A percentile compares a stretch with the other conserved stretches of the same genome.
These are phyloP conservation scores for Notarius quadriscutis DNA, from an alignment of 2,113 vertebrate genomes.

Conservation along the genomic window DNA sequence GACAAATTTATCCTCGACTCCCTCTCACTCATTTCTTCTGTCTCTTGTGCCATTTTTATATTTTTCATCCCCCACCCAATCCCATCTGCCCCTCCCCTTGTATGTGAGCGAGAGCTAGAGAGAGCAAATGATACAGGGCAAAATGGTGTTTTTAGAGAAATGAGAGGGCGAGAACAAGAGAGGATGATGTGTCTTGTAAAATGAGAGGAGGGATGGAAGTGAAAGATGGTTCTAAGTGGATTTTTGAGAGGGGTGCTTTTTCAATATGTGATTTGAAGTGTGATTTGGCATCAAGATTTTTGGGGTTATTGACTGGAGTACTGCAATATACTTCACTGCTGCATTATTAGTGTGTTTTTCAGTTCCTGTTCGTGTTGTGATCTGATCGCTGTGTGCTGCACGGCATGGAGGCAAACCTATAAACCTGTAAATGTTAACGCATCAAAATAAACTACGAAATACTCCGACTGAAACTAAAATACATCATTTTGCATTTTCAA, in stretches of 20 bases:
- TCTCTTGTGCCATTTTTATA: slow-evolving; percentile 18
- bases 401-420: neutral
- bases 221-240: slow-evolving; percentile 1
- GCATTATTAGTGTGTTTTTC: neutral
- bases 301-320: neutral
- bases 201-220: neutral
- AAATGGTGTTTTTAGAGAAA: slow-evolving; percentile 21
- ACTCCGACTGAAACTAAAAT: neutral
- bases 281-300: neutral
- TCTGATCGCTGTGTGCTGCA: neutral
- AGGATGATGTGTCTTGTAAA: neutral
- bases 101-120: slow-evolving; percentile 10
- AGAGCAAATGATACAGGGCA: slow-evolving; percentile 22
- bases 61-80: neutral
- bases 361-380: neutral
- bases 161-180: neutral
- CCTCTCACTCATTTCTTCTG: slow-evolving; percentile 18
- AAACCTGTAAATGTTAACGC: neutral
- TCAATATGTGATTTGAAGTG: neutral
- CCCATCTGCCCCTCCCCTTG: too few species aligned
- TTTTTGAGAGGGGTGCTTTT: neutral
- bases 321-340: neutral
- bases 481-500: neutral
- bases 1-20: slow-evolving; percentile 75
- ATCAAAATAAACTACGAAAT: neutral